Conservation (phyloP, 2,113 vertebrate genomes). For the Oophaga pumilio region DNA sequence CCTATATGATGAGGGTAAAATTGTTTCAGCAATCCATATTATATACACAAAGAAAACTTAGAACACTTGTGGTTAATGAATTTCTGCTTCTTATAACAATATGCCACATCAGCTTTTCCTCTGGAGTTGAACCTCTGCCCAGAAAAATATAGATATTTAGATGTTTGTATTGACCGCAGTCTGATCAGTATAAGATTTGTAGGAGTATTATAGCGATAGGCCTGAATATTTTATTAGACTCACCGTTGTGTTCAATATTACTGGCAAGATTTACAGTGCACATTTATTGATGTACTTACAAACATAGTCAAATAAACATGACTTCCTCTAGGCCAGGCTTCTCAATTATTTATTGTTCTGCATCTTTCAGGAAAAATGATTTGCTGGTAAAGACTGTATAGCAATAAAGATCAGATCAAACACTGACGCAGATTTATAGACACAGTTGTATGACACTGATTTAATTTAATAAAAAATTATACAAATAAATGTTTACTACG, state of each 20-base stretch:
- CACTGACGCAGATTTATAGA: neutral
- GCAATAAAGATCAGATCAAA: constrained; percentile 22
- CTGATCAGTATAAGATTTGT: constrained; percentile 42
- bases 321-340: constrained; percentile 27
- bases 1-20: constrained; percentile 17
- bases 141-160: constrained; percentile 41
- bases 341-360: constrained; percentile 43
- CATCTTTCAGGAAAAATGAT: constrained; percentile 35
- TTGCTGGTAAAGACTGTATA: neutral
- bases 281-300: constrained; percentile 52
- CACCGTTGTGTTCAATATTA: constrained; percentile 17
- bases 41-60: neutral
- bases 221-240: constrained; percentile 46
- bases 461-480: neutral
- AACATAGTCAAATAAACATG: constrained; percentile 51
- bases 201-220: constrained; percentile 18
- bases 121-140: constrained; percentile 40
- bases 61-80: constrained; percentile 44
- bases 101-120: constrained; percentile 34
- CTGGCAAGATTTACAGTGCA: constrained; percentile 47
- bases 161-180: constrained; percentile 37
- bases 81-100: constrained; percentile 25
- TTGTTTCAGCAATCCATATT: constrained; percentile 31
- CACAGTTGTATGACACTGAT: neutral
- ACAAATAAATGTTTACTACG: neutral